Evolutionary conservation across 2,113 vertebrate genomes (phyloP).

Genomic region (Lethenteron reissneri): DNA sequence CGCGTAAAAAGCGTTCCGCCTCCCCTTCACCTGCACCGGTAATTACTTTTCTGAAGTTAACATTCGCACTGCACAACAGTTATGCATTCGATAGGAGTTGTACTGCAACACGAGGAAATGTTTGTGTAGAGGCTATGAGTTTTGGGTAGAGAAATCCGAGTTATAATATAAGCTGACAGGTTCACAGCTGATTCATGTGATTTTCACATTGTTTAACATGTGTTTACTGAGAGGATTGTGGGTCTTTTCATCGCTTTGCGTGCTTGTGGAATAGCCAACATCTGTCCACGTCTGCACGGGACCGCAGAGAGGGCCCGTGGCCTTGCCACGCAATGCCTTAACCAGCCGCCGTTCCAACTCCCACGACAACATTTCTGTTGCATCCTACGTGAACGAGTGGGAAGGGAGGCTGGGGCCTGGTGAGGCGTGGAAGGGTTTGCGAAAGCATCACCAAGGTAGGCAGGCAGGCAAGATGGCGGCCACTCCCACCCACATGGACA

Average conservation of each 20-base stretch:
- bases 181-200: not conserved
- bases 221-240: not conserved
- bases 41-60: conserved; percentile 15
- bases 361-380: conserved; percentile 55
- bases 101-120: not conserved
- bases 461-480: not conserved
- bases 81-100: not conserved
- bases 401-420: conserved; percentile 39
- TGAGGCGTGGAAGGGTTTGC: not conserved
- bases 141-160: not conserved
- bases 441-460: no score
- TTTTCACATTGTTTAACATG: not conserved
- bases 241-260: not conserved
- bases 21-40: conserved; percentile 47
- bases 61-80: not conserved
- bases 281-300: not conserved
- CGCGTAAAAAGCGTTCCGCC: conserved; percentile 28
- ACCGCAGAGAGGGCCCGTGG: conserved; percentile 1
- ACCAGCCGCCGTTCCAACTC: conserved; percentile 33
- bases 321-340: no score
- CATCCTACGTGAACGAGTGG: conserved; percentile 64
- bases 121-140: not conserved
- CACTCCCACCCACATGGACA: not conserved
- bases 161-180: not conserved
- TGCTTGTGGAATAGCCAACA: not conserved